Evolutionary conservation across 2,888 invertebrate species (phyloP), one percentile per base, ranked within the genome.

Genomic region (Halictus ligatus): DNA sequence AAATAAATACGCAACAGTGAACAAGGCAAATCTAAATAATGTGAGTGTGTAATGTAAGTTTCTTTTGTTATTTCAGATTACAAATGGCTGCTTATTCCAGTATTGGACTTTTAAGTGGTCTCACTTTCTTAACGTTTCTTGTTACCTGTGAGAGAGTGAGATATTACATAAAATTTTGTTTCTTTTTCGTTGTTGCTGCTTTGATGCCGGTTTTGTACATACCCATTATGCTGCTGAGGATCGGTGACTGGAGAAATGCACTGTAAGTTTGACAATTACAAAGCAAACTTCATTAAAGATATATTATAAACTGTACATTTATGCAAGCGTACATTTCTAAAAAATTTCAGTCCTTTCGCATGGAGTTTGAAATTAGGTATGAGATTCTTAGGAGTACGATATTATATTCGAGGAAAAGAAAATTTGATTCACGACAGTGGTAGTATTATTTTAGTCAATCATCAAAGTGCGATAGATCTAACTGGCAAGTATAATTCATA

Each of bases 151-250:
- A 71, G 5, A 71, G 43, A n/a, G 1, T 71, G 2, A 71, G 71
- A 71, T 71, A 71, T 71, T 40, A 71, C 21, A 71, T 71, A 5
- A 71, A 71, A 71, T 71, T 43, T 71, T 12, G 40, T 21, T 71
- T n/a, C n/a, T 43, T 43, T n/a, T 1, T 6, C 12, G 0, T 12
- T 10, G 2, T n/a, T n/a, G 12, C 10, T 43, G 43, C 40, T n/a
- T 0, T 6, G 1, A 0, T 43, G 21, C n/a, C 71, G n/a, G 0
- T 6, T 43, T 4, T 71, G 12, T 71, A 0, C 18, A n/a, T 71
- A 43, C 71, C 71, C 6, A 0, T 71, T 43, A 71, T 71, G 71
- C 13, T 71, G n/a, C 43, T 71, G 12, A 43, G 71, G n/a, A 43
- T 71, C n/a, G 18, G 40, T 13, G 43, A 71, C 3, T 71, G 71